Conservation (phyloP, 2,113 vertebrate species). For the Dasypus novemcinctus region DNA sequence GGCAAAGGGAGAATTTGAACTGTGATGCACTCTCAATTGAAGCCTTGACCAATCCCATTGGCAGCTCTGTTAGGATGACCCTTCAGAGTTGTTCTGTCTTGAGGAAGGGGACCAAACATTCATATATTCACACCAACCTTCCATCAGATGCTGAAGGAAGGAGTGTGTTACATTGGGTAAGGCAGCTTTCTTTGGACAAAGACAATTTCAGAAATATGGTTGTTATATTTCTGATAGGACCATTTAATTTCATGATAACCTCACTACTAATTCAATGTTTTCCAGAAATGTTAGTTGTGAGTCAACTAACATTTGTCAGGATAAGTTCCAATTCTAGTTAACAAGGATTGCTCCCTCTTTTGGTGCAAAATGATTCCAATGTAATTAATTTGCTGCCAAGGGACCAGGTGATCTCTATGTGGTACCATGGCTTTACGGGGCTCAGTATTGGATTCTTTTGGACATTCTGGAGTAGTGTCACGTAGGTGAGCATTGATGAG, state of each 20-base stretch:
- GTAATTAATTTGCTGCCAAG: not conserved
- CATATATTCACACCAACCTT: not conserved
- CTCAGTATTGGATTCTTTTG: not conserved
- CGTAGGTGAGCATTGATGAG: not conserved
- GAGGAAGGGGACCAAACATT: too few relatives aligned
- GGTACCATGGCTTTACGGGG: too few relatives aligned
- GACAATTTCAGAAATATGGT: not conserved
- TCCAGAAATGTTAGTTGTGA: not conserved
- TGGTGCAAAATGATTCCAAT: not conserved
- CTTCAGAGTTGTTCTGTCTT: not conserved
- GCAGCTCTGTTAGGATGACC: not conserved
- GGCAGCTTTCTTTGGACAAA: not conserved
- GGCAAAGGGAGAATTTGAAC: not conserved
- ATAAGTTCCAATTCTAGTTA: not conserved
- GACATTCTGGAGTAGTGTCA: not conserved
- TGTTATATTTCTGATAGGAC: not conserved
- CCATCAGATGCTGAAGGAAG: not conserved
- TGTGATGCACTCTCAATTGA: not conserved
- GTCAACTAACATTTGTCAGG: not conserved
- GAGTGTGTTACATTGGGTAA: too few relatives aligned
- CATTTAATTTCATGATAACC: not conserved
- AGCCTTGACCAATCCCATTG: not conserved
- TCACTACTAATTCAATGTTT: not conserved
- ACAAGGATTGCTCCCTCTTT: not conserved
- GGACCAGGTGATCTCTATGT: not conserved